Base-by-base conservation (phyloP, 2,888 invertebrate species). In the Augiades crinisus region DNA sequence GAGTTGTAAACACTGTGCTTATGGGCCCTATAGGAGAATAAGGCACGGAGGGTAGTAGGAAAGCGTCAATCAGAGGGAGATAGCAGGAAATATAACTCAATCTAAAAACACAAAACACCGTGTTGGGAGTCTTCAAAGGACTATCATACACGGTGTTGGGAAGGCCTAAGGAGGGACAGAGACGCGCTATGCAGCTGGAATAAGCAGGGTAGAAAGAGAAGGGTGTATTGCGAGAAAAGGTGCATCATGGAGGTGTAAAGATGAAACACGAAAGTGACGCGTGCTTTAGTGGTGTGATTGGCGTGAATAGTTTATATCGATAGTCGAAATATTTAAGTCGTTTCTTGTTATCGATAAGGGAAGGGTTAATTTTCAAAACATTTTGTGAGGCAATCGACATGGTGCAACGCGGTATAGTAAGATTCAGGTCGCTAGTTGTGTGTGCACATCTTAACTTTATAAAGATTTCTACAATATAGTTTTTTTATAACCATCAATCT, bases 231-330 rank as follows among this genome's bases (percentile, higher is more conserved):
- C 61, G 62, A 65, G 61, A 65, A 62, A 68, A 70, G 76, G 78
- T 80, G 81, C 83, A 81, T 80, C 79, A 72, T 72, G 75, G 75
- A 86, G 87, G 88, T 88, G 88, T 86, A 86, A 87, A 86, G 86
- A 86, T 84, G 85, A 80, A 82, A 79, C 84, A 85, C 85, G 75
- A 82, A 88, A 81, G 82, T 86, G 88, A 86, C 81, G 82, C 78
- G 72, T 62, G 65, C 56, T 74, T 70, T 80, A 84, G 84, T 72
- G 83, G 61, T 68, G 85, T 49, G 62, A 12, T 21, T 10, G 46
- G 47, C 41, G 49, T 24, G 36, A 44, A 45, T 24, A 13, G 12
- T 19, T 17, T 14, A 7, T 47, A 7, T 47, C 37, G 47, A 38
- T 47, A 30, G 6, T 21, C n/a, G n/a, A n/a, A n/a, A n/a, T n/a